phyloP scores from a whole-genome alignment of 2,797 vertebrate genomes.

The Erethizon dorsatum region DNA sequence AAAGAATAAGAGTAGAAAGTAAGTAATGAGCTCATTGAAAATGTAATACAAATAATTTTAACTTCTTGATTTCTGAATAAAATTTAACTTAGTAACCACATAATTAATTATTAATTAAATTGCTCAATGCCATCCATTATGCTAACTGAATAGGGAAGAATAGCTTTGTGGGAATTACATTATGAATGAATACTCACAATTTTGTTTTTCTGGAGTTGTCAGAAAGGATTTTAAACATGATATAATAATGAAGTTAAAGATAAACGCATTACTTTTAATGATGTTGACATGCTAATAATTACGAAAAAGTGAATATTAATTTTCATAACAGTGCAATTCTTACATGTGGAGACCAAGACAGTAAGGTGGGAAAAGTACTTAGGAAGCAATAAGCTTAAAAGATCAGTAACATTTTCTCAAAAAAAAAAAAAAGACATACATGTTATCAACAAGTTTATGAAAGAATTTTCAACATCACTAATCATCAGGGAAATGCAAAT shows the following conservation, averaged over 20 bases:
- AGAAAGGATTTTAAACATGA: conserved; percentile 39
- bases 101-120: conserved; percentile 79
- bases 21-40: conserved; percentile 68
- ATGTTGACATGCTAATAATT: neutral
- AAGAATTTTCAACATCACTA: neutral
- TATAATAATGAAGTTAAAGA: conserved; percentile 41
- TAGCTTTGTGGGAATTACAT: conserved; percentile 47
- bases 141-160: conserved; percentile 59
- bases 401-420: neutral
- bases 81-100: conserved; percentile 54
- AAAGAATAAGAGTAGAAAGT: conserved; percentile 58
- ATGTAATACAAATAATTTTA: conserved; percentile 70
- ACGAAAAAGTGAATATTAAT: neutral
- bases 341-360: neutral
- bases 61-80: conserved; percentile 66
- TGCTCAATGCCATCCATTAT: conserved; percentile 65
- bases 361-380: neutral
- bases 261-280: neutral
- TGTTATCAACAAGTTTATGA: neutral
- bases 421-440: neutral
- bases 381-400: neutral
- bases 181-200: neutral
- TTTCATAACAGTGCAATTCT: conserved; percentile 17
- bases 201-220: neutral
- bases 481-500: neutral